A percentile compares a stretch with the other conserved stretches of the same genome.
Evolutionary conservation across 1,140 invertebrate species (phyloP).

Genomic region (Phymastichus coffea): DNA sequence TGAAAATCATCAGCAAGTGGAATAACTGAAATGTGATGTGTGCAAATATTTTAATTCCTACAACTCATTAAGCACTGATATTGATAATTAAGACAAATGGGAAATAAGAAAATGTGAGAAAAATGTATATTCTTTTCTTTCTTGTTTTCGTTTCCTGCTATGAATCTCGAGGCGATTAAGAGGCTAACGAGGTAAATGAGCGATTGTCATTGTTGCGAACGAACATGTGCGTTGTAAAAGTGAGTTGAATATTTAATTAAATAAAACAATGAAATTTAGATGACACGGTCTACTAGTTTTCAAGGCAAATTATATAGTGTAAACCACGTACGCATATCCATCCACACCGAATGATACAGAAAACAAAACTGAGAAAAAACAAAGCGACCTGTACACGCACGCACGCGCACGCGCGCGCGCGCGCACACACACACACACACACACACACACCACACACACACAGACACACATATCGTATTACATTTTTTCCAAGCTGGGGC

Average conservation of each 20-base stretch:
- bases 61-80: background rate
- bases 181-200: no score
- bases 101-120: background rate
- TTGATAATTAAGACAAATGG: background rate
- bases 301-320: background rate
- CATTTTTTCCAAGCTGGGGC: constrained; percentile 9
- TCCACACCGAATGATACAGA: background rate
- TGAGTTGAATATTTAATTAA: constrained; percentile 55
- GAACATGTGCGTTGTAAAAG: constrained; percentile 52
- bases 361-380: no score
- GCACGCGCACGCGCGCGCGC: no score
- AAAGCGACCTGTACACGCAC: no score
- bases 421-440: no score
- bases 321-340: background rate
- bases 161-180: constrained; percentile 30
- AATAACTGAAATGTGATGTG: background rate
- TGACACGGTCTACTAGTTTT: constrained; percentile 30
- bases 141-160: constrained; percentile 41
- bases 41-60: constrained; percentile 10
- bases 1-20: no score
- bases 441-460: no score
- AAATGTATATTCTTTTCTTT: no score
- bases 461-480: background rate
- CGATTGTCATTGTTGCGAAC: background rate
- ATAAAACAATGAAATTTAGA: constrained; percentile 54